Conservation (phyloP, 2,113 vertebrate genomes). For the Apeltes quadracus region DNA sequence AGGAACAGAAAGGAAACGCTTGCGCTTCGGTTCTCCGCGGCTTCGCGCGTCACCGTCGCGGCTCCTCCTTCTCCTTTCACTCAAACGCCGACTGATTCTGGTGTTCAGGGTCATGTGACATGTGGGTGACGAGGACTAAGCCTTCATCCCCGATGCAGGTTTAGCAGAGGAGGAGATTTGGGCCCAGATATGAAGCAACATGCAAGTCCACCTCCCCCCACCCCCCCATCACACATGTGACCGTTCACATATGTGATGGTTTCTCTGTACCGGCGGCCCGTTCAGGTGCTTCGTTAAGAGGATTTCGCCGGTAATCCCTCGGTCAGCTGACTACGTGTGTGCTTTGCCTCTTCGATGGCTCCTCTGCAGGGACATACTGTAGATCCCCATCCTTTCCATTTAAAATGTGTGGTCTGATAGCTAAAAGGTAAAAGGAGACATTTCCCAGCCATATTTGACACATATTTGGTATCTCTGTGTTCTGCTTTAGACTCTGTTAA, state of each 20-base stretch:
- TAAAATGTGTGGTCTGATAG: too few species aligned
- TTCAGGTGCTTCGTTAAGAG: conserved; percentile 55
- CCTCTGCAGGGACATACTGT: not conserved
- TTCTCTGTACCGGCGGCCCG: conserved; percentile 14
- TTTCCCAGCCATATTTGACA: not conserved
- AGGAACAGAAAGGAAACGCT: conserved; percentile 57
- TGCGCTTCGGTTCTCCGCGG: conserved; percentile 13
- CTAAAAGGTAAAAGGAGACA: too few species aligned
- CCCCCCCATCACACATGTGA: too few species aligned
- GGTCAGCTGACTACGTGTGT: conserved; percentile 31
- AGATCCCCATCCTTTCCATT: too few species aligned
- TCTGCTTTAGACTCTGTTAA: not conserved
- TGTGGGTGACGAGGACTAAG: conserved; percentile 10
- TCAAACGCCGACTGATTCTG: too few species aligned
- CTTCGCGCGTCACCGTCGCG: not conserved
- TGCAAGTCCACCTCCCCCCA: too few species aligned
- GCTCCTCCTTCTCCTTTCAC: too few species aligned
- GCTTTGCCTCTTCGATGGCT: not conserved
- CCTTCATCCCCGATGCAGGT: conserved; percentile 19
- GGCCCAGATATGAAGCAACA: not conserved
- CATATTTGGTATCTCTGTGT: not conserved
- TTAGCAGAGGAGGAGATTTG: not conserved
- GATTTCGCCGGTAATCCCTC: conserved; percentile 68
- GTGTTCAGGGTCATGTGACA: too few species aligned
- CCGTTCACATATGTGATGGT: too few species aligned